Percentiles rank a stretch among this genome's conserved stretches.
These are phyloP conservation scores for Beaufortia kweichowensis DNA, from an alignment of 2,113 vertebrate species.

Conservation along the genomic window DNA sequence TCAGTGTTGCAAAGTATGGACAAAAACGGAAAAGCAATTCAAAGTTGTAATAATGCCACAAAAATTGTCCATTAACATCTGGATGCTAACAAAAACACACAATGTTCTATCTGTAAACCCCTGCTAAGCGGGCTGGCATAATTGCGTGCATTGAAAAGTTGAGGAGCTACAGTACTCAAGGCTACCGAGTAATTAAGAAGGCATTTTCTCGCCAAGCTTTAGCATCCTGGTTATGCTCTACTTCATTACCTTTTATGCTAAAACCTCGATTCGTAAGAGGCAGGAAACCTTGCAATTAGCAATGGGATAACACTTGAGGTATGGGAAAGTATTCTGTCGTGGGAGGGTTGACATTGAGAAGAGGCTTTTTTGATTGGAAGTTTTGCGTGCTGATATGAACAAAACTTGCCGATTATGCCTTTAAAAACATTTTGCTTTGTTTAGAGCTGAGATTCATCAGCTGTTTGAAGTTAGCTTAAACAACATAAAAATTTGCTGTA, in stretches of 20 bases:
- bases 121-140: conserved; percentile 77
- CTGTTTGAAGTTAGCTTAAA: background rate
- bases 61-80: conserved; percentile 63
- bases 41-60: conserved; percentile 47
- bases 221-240: conserved; percentile 77
- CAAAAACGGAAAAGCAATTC: conserved; percentile 49
- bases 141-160: conserved; percentile 72
- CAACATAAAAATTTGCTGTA: background rate
- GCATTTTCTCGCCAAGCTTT: conserved; percentile 77
- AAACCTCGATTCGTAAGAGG: conserved; percentile 77
- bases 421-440: background rate
- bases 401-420: background rate
- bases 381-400: conserved; percentile 2
- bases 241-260: conserved; percentile 81
- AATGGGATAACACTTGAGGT: conserved; percentile 74
- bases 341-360: conserved; percentile 29
- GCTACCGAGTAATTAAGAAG: conserved; percentile 82
- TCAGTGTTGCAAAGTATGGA: conserved; percentile 9
- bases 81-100: conserved; percentile 71
- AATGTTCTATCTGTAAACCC: conserved; percentile 68
- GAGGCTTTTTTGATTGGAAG: conserved; percentile 19
- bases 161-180: conserved; percentile 74
- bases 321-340: conserved; percentile 25
- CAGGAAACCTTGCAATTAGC: conserved; percentile 82
- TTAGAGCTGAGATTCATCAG: background rate